Conservation (phyloP, 2,113 vertebrate species). For the Carlito syrichta region DNA sequence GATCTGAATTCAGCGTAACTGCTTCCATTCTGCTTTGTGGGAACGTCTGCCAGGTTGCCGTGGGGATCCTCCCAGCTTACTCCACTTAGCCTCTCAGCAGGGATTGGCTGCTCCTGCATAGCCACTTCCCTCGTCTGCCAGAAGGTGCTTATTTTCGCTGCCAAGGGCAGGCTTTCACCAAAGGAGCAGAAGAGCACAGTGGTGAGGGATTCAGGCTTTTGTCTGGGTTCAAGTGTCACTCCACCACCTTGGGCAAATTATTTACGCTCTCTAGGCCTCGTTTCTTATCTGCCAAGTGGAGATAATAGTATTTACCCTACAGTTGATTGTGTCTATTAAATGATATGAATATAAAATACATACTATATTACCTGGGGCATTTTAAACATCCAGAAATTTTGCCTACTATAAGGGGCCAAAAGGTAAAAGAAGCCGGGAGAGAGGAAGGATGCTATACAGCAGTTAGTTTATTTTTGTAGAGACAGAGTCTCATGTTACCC, state of each 20-base stretch:
- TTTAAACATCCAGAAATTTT: slow-evolving; percentile 10
- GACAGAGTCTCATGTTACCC: neutral
- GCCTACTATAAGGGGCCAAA: slow-evolving; percentile 28
- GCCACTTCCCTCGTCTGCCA: neutral
- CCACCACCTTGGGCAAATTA: neutral
- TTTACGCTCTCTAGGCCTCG: slow-evolving; percentile 24
- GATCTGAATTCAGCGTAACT: neutral
- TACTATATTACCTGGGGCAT: slow-evolving; percentile 4
- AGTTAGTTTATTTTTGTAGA: neutral
- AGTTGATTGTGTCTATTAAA: slow-evolving; percentile 11
- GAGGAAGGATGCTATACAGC: neutral
- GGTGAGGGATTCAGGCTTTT: slow-evolving; percentile 21
- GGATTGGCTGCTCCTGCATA: neutral
- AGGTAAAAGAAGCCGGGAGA: neutral
- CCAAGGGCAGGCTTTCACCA: neutral
- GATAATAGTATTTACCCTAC: neutral
- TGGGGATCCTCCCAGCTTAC: slow-evolving; percentile 13
- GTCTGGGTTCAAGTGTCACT: neutral
- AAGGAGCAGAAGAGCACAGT: neutral
- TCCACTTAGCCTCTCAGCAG: neutral
- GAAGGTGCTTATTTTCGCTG: slow-evolving; percentile 8
- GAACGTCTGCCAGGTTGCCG: neutral
- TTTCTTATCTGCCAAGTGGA: slow-evolving; percentile 32
- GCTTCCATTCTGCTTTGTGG: slow-evolving; percentile 13
- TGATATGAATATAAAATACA: neutral